Evolutionary conservation across 2,113 vertebrate species (phyloP), one percentile per base, ranked within the genome.

Genomic region (Notiomystis cincta): DNA sequence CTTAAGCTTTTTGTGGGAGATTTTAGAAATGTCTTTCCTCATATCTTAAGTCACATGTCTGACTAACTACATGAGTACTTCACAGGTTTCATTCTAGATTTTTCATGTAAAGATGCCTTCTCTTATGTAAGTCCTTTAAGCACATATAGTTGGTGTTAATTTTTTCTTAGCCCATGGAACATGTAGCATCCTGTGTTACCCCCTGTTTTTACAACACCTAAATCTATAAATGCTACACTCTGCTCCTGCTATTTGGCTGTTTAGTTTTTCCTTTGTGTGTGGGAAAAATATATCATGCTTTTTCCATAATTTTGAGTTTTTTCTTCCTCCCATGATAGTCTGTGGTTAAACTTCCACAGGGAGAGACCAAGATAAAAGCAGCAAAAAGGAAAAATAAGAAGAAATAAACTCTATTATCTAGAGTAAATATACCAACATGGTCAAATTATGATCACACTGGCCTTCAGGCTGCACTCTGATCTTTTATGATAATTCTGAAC

Each of bases 371-470:
- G 13, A 37, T 40, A 89, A 65, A 84, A 84, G 45, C 81, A 89
- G 56, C 24, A 67, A 53, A 71, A 87, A 87, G 40, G 48, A 50
- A 91, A 82, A 69, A 78, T 51, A 67, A 67, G 70, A 71, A 89
- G 61, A 84, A 62, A 53, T 62, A 67, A 84, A 89, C 53, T 87
- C 94, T 91, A 91, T 95, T 95, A 96, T 44, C 73, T 82, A 89
- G 70, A 93, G 82, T 95, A 95, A 95, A 95, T 87, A 82, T 24
- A 84, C 53, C 13, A 71, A 62, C 58, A 47, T 21, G 45, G 37
- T 72, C 42, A 89, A 91, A 82, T 85, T 89, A 53, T 45, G 37
- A 78, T 65, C 79, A 87, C 19, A 9, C 15, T 89, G 93, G 54
- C 84, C 87, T 93, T 45, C 69, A 76, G 50, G 57, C 53, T 95